Conservation (phyloP, 2,888 invertebrate genomes). For the Syrista parreyssii region DNA sequence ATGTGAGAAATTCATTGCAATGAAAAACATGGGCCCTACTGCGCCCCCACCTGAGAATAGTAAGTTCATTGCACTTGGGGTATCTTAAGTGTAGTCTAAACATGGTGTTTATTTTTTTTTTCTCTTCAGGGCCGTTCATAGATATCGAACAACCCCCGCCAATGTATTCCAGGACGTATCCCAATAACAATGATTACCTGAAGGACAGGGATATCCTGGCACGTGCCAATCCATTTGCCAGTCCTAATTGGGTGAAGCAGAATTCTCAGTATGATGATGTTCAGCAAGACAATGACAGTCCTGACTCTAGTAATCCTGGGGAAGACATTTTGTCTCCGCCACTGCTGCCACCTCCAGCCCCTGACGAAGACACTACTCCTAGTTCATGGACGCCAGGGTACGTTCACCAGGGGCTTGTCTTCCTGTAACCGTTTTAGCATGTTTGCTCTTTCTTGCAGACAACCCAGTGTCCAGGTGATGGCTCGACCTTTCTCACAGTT, state of each 20-base stretch:
- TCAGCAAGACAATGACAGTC: constrained; percentile 22
- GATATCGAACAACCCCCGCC: constrained; percentile 29
- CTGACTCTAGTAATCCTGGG: constrained; percentile 23
- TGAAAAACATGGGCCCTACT: constrained; percentile 35
- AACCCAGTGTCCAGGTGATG: constrained; percentile 39
- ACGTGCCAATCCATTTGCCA: constrained; percentile 30
- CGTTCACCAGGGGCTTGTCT: constrained; percentile 18
- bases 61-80: constrained; percentile 27
- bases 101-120: background rate
- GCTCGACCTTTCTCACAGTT: constrained; percentile 39
- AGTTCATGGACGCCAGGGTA: constrained; percentile 51
- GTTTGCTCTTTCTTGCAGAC: constrained; percentile 35
- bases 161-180: constrained; percentile 23
- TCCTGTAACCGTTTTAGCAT: background rate
- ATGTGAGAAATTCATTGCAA: background rate
- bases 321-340: constrained; percentile 8
- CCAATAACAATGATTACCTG: constrained; percentile 36
- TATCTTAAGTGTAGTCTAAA: background rate
- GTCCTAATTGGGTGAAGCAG: constrained; percentile 40
- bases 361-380: constrained; percentile 42
- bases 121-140: constrained; percentile 13
- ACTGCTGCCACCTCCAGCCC: constrained; percentile 19
- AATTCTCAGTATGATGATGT: constrained; percentile 45
- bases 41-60: constrained; percentile 53
- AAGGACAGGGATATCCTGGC: constrained; percentile 47